Conservation (phyloP, 2,113 vertebrate genomes). For the Xenopus laevis region DNA sequence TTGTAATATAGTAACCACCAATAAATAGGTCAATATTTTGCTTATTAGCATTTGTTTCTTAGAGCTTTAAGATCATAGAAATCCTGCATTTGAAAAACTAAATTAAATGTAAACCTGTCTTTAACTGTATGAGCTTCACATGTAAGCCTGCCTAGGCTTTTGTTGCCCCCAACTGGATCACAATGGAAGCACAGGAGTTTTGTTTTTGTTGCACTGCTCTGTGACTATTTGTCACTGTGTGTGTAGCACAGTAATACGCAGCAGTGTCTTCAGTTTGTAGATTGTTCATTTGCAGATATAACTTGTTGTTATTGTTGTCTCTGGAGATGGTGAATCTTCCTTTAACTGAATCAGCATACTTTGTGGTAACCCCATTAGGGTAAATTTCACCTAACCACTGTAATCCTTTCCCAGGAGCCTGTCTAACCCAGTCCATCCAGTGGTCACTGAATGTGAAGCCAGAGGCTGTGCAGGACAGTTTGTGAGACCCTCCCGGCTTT, state of each 20-base stretch:
- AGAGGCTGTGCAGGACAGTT: slow-evolving; percentile 24
- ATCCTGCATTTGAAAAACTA: too few species aligned
- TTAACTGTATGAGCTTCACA: too few species aligned
- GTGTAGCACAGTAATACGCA: slow-evolving; percentile 20
- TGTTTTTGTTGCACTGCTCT: too few species aligned
- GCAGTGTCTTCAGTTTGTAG: slow-evolving; percentile 19
- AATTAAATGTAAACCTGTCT: too few species aligned
- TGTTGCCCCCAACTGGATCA: too few species aligned
- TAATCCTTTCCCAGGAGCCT: slow-evolving; percentile 10
- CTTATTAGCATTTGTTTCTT: too few species aligned
- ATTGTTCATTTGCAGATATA: slow-evolving; percentile 25
- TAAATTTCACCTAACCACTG: background rate
- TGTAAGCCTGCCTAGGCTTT: too few species aligned
- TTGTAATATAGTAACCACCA: too few species aligned
- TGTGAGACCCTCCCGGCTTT: slow-evolving; percentile 16
- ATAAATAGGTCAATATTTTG: too few species aligned
- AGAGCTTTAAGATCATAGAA: too few species aligned
- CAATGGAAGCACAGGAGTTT: too few species aligned
- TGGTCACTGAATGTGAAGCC: slow-evolving; percentile 17
- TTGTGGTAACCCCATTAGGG: fast-evolving
- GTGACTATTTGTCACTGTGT: slow-evolving; percentile 2
- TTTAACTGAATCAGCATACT: slow-evolving; percentile 3
- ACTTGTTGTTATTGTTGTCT: slow-evolving; percentile 30
- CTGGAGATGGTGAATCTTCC: slow-evolving; percentile 38
- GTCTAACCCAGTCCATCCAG: slow-evolving; percentile 16